Evolutionary conservation across 2,888 invertebrate genomes (phyloP), one percentile per base, ranked within the genome.

Genomic region (Chydorus sphaericus): DNA sequence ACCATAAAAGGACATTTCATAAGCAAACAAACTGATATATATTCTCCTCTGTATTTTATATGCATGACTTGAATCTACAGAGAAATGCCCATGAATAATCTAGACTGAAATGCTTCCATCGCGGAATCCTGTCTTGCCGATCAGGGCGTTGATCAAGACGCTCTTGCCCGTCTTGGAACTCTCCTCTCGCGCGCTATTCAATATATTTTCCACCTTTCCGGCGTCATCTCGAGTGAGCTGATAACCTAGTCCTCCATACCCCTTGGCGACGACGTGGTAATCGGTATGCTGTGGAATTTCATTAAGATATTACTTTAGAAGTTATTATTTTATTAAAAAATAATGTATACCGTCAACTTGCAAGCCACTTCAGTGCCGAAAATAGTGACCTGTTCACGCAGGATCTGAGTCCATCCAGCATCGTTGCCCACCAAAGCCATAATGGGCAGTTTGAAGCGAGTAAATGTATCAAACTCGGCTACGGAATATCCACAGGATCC

Each of bases 371-470:
- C 68, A 57, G 71, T 72, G 36, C 73, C 73, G 65, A 78, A 74
- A 62, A 73, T 67, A 4, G 74, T 74, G 20, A 75, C 69, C 66
- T 78, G 78, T 63, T 79, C 78, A 38, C 78, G 66, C 4, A 74
- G 72, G 57, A 78, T 79, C 66, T 79, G 78, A 18, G 74, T 74
- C 78, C 78, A 78, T 48, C 76, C 74, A 38, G 77, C 78, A 66
- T 78, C 78, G 66, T 79, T 78, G 26, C 78, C 78, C 16, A 79
- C 73, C 53, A 78, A 61, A 5, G 75, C 71, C 53, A 75, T 66
- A 26, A 77, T 70, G 11, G 76, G 75, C 14, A 71, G 70, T 65
- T 76, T 75, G 64, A 76, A 76, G 33, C 78, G 68, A 1, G 70
- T 69, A 63, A 74, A 76, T 2, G 77, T 76, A 64, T 78, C 78